phyloP scores from a whole-genome alignment of 1,140 invertebrate genomes.

The Trigoniulus corallinus region DNA sequence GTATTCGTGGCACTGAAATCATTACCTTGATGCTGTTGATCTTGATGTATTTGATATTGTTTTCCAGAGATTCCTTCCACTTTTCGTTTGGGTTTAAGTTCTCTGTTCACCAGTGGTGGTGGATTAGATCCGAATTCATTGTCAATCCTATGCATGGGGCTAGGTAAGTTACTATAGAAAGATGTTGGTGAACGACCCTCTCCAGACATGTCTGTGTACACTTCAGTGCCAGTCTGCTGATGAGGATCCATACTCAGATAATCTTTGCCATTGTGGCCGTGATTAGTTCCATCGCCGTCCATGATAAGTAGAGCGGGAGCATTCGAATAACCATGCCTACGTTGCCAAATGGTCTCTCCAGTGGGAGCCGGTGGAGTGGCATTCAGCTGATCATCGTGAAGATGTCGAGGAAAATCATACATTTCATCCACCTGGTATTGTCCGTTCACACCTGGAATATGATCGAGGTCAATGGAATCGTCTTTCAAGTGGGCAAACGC shows the following conservation, averaged over 20 bases:
- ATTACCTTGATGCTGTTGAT: conserved; percentile 24
- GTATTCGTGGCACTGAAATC: conserved; percentile 17
- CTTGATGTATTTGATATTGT: too few species aligned
- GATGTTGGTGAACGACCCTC: conserved; percentile 10
- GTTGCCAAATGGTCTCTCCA: conserved; percentile 14
- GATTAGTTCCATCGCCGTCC: conserved; percentile 2
- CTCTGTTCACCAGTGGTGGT: conserved; percentile 23
- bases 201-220: conserved; percentile 13
- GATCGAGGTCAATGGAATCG: conserved; percentile 10
- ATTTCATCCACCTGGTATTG: conserved; percentile 35
- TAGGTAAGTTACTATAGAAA: conserved; percentile 14
- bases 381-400: conserved; percentile 25
- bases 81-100: conserved; percentile 17
- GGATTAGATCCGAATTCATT: conserved; percentile 35
- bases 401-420: conserved; percentile 52
- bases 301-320: conserved; percentile 30
- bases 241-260: conserved; percentile 10
- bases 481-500: conserved; percentile 8
- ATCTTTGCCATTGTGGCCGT: conserved; percentile 2
- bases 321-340: conserved; percentile 51
- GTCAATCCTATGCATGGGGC: conserved; percentile 20
- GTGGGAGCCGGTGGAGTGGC: conserved; percentile 10
- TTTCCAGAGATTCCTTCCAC: too few species aligned
- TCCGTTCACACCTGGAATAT: conserved; percentile 10
- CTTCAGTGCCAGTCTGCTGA: background rate